Base-by-base conservation (phyloP, 2,888 invertebrate genomes). In the Dicycla oo region DNA sequence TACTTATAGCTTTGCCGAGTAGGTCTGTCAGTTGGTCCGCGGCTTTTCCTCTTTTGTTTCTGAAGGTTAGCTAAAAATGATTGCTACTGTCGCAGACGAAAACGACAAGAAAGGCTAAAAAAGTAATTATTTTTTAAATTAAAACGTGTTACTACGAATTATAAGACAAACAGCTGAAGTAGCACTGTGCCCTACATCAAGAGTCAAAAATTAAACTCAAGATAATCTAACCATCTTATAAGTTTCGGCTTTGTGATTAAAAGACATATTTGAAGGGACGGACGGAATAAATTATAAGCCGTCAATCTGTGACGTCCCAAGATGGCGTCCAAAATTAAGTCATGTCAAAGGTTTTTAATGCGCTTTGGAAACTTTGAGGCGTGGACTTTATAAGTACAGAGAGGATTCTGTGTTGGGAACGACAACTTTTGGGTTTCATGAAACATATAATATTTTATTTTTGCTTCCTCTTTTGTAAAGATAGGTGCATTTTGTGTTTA, bases 271-370 rank as follows among this genome's bases (percentile, higher is more conserved):
- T 81, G 62, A 70, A 81, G 78, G 62, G 78, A 60, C 70, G 62
- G 78, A 60, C 70, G 13, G 60, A 75, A 81, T 83, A 75, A 81
- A 71, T 81, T 74, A 81, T 73, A 81, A 81, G 80, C 73, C 76
- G 75, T 83, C 84, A 75, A 80, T 83, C 68, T 45, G 51, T 82
- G 80, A 73, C 68, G 73, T 67, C 69, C 60, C 83, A 81, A 81
- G 76, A 81, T 75, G 81, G 83, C 76, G 72, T 23, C 72, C 56
- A 75, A 65, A 80, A 70, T 81, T 81, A 83, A 83, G 80, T 73
- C 76, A 81, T 83, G 76, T 81, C 84, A 83, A 81, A 81, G 81
- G 84, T 81, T 81, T 83, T 83, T 83, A 81, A 73, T 81, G 76
- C 81, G 73, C 75, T 78, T 83, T 80, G 49, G 47, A 75, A 83